phyloP scores from a whole-genome alignment of 2,113 vertebrate genomes.

The Conger conger region DNA sequence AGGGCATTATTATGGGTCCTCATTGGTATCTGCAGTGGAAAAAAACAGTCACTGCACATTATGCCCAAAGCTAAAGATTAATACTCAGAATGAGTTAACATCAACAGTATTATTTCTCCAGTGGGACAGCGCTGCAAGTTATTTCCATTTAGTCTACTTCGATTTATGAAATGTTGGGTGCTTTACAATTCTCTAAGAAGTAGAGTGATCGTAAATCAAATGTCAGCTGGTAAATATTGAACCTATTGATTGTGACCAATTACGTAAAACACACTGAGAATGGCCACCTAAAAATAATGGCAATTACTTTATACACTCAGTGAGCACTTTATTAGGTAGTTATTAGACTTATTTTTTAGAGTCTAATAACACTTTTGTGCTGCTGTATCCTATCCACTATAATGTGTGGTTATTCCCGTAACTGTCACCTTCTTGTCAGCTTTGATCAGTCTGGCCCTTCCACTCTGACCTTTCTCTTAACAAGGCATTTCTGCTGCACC shows the following conservation, averaged over 20 bases:
- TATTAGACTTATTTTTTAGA: too few relatives aligned
- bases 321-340: too few relatives aligned
- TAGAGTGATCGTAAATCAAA: background rate
- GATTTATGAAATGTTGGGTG: background rate
- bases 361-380: too few relatives aligned
- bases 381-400: too few relatives aligned
- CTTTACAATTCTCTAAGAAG: background rate
- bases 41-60: background rate
- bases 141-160: background rate
- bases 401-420: too few relatives aligned
- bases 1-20: background rate
- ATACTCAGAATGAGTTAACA: background rate
- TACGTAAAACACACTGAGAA: background rate
- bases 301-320: too few relatives aligned
- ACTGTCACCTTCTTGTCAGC: too few relatives aligned
- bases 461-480: too few relatives aligned
- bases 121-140: background rate
- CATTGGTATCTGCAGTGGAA: background rate
- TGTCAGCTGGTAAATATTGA: background rate
- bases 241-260: background rate
- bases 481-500: too few relatives aligned
- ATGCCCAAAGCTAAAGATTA: background rate
- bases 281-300: background rate
- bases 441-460: too few relatives aligned
- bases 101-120: background rate